These are phyloP conservation scores for Botia kubotai DNA, from an alignment of 2,797 vertebrate genomes.

Conservation along the genomic window DNA sequence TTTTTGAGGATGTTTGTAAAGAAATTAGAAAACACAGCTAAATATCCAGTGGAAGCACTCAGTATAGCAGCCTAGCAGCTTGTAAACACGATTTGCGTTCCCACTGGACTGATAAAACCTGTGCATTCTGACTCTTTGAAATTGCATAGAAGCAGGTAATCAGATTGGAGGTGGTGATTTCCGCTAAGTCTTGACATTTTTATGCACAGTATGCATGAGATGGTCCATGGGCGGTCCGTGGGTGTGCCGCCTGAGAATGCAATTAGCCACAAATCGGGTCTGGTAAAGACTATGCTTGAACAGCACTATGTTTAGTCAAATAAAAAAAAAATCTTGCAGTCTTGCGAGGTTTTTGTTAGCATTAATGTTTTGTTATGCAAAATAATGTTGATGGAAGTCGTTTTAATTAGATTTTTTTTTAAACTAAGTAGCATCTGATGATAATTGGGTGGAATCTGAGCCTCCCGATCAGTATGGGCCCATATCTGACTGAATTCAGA, in stretches of 20 bases:
- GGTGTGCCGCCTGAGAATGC: not conserved
- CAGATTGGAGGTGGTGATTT: not conserved
- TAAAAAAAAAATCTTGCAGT: not conserved
- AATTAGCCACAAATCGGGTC: conserved; percentile 3
- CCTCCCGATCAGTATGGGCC: not conserved
- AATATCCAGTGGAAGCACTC: not conserved
- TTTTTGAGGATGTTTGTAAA: conserved; percentile 1
- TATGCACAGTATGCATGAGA: not conserved
- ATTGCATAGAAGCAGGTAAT: not conserved
- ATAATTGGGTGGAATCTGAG: too few species aligned
- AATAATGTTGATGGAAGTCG: too few species aligned
- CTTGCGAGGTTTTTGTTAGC: too few species aligned
- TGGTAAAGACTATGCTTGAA: not conserved
- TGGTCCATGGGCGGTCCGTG: not conserved
- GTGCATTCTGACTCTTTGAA: conserved; percentile 2
- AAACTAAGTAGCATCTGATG: too few species aligned
- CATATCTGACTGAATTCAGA: not conserved
- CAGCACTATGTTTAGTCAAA: not conserved
- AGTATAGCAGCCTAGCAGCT: not conserved
- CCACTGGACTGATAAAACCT: not conserved
- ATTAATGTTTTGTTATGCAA: too few species aligned
- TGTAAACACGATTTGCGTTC: not conserved
- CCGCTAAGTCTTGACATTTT: not conserved
- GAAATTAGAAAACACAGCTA: not conserved
- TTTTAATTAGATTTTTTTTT: too few species aligned